These are phyloP conservation scores for Apamea crenata DNA, from an alignment of 2,888 invertebrate species.

Conservation along the genomic window DNA sequence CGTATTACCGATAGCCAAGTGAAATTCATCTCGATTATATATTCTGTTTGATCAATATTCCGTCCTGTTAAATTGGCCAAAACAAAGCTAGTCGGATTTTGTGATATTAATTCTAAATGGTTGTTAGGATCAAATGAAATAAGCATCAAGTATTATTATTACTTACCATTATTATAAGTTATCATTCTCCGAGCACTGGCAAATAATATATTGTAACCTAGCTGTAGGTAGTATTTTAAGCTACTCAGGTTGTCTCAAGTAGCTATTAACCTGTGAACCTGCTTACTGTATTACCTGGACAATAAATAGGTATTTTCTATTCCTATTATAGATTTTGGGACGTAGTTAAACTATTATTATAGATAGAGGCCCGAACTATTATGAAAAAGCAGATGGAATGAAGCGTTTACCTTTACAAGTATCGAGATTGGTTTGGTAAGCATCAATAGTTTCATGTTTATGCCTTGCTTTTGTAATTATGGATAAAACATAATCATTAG, in stretches of 20 bases:
- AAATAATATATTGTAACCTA: no score
- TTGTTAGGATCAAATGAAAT: conserved; percentile 21
- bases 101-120: conserved; percentile 30
- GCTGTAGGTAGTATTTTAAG: no score
- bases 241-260: no score
- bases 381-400: neutral
- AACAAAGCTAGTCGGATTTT: conserved; percentile 28
- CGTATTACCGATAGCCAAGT: conserved; percentile 33
- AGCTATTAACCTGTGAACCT: no score
- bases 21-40: conserved; percentile 45
- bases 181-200: no score
- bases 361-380: neutral
- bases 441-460: neutral
- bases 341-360: neutral
- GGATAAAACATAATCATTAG: neutral
- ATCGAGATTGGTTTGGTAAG: neutral
- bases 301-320: no score
- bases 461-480: neutral
- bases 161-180: neutral
- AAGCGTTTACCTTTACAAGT: neutral
- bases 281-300: no score
- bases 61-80: conserved; percentile 25
- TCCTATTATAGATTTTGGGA: neutral
- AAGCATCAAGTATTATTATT: conserved; percentile 11
- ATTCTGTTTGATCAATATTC: conserved; percentile 51